These are phyloP conservation scores for Chymomyza caudatula DNA, from an alignment of 2,888 invertebrate genomes.

Conservation along the genomic window DNA sequence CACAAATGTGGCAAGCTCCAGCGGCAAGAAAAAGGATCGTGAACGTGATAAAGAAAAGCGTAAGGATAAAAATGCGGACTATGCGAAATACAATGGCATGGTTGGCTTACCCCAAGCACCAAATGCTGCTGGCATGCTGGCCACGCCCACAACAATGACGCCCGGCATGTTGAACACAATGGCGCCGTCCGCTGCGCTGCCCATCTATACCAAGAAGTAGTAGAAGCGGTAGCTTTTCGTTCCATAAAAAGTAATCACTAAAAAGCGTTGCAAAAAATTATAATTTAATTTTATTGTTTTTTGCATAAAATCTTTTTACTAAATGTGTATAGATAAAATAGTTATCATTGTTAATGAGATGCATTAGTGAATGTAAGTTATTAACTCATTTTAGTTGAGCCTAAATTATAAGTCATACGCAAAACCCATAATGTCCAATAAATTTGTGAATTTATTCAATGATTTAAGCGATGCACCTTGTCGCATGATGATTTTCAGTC, in stretches of 20 bases:
- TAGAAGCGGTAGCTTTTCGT: neutral
- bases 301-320: neutral
- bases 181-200: conserved; percentile 39
- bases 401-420: neutral
- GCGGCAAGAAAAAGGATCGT: conserved; percentile 74
- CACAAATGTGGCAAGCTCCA: conserved; percentile 33
- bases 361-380: conserved; percentile 52
- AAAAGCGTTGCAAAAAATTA: conserved; percentile 19
- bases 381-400: conserved; percentile 44
- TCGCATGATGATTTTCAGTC: neutral
- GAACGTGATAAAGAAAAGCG: conserved; percentile 76
- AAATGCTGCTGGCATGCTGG: conserved; percentile 49
- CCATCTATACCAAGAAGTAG: conserved; percentile 59
- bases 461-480: neutral
- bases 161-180: conserved; percentile 9
- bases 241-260: neutral
- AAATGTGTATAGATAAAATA: conserved; percentile 37
- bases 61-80: conserved; percentile 70
- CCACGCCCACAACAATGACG: conserved; percentile 8
- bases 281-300: conserved; percentile 1
- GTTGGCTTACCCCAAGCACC: conserved; percentile 11
- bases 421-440: neutral
- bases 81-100: conserved; percentile 70
- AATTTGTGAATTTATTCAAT: neutral
- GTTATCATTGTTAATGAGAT: conserved; percentile 58